Base-by-base conservation (phyloP, 1,140 invertebrate genomes). In the Subanguina moxae region DNA sequence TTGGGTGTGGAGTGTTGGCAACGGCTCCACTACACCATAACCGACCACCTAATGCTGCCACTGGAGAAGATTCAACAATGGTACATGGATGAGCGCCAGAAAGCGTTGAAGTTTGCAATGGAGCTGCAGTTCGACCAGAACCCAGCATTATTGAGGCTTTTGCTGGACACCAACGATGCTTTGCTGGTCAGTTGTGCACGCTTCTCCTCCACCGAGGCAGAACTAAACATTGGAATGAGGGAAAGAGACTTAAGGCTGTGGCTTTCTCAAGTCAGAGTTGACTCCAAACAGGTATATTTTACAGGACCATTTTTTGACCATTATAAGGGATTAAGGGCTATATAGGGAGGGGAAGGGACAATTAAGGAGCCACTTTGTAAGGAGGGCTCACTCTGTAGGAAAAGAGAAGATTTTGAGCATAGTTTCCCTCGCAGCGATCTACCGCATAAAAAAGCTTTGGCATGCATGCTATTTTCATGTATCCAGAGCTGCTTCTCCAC, bases 41-140 rank as follows among this genome's bases (percentile, higher is more conserved):
- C 65, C 27, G 78, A 80, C 38, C 42, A 62, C 17, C 52, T 64
- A 13, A 45, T 57, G 19, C 28, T 78, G 30, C 70, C 71, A 1
- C 46, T 79, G 28, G 76, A 81, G 25, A 70, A 72, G 21, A 63
- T 82, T 15, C 74, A 81, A 43, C 61, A 58, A 19, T 80, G 78
- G 78, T 82, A 77, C 68, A 77, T 77, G 76, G 70, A 68, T 21
- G 74, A 80, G 48, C 70, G 80, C 13, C 78, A 80, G 30, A 74
- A 64, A 25, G 78, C 69, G 1, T 64, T 81, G 23, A 79, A 81
- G 57, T 66, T 72, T 13, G 77, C 77, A 1, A 63, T 82, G 59
- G 45, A 67, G 11, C 45, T 75, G 17, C 68, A 83, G 56, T 72
- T 82, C 23, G 68, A 82, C 43, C 81, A 81, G 63, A 77, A 82